These are phyloP conservation scores for Zootermopsis nevadensis DNA, from an alignment of 2,888 invertebrate genomes.

Conservation along the genomic window DNA sequence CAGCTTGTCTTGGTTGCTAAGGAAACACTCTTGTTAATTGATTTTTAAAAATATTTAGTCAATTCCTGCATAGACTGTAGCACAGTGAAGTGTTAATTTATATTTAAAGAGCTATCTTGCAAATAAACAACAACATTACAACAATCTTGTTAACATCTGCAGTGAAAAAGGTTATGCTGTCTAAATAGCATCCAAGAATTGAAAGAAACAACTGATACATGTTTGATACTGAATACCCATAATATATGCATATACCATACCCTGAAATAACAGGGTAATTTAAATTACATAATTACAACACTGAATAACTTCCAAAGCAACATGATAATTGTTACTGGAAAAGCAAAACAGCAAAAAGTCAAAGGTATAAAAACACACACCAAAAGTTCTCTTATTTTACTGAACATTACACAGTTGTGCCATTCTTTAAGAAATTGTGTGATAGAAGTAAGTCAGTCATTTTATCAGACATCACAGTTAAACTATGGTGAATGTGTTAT, in stretches of 20 bases:
- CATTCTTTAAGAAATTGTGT: neutral
- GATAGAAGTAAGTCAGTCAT: neutral
- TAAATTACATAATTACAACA: slow-evolving; percentile 9
- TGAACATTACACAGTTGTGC: neutral
- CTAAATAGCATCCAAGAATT: neutral
- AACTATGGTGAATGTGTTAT: neutral
- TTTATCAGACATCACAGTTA: neutral
- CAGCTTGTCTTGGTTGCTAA: too few species aligned
- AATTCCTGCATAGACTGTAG: too few species aligned
- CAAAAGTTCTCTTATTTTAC: neutral
- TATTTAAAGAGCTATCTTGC: neutral
- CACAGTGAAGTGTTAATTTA: too few species aligned
- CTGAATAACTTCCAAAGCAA: neutral
- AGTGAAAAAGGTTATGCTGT: neutral
- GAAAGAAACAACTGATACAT: neutral
- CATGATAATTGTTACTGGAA: neutral
- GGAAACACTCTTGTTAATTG: too few species aligned
- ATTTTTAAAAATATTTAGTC: too few species aligned
- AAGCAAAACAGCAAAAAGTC: neutral
- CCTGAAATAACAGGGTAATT: neutral
- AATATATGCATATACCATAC: neutral
- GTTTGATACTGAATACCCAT: neutral
- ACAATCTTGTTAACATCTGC: neutral
- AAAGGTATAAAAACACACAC: neutral
- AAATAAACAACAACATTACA: neutral